These are phyloP conservation scores for Zootoca vivipara DNA, from an alignment of 2,113 vertebrate genomes.

Conservation along the genomic window DNA sequence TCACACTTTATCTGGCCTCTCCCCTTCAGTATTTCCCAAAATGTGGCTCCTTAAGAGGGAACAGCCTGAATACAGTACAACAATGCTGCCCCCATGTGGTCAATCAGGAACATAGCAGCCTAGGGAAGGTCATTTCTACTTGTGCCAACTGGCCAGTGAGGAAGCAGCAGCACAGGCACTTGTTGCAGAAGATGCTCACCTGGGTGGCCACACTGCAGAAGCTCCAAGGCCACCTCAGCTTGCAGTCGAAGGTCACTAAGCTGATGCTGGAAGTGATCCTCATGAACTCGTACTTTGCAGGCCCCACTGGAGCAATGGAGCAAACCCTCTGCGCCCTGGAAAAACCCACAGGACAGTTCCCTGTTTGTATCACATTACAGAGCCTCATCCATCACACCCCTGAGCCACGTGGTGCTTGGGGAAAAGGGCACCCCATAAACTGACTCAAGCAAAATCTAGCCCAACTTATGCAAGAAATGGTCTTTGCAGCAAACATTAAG, in stretches of 20 bases:
- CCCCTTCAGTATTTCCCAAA: neutral
- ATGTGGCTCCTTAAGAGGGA: neutral
- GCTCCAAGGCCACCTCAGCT: conserved; percentile 46
- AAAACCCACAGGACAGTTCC: conserved; percentile 38
- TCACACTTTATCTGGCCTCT: neutral
- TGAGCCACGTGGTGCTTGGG: neutral
- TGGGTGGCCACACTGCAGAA: conserved; percentile 49
- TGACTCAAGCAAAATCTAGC: neutral
- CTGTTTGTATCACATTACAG: neutral
- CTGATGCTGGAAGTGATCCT: conserved; percentile 42
- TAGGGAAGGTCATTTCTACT: neutral
- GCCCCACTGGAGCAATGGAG: conserved; percentile 65
- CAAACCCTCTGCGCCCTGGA: conserved; percentile 68
- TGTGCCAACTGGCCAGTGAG: neutral
- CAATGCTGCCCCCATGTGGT: conserved; percentile 75
- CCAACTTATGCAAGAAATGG: neutral
- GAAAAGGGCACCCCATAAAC: neutral
- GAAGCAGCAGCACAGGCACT: neutral
- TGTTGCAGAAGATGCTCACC: conserved; percentile 66
- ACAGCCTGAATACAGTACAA: neutral
- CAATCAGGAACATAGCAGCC: conserved; percentile 11
- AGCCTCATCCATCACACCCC: neutral
- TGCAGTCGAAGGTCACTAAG: conserved; percentile 61
- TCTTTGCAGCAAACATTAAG: neutral
- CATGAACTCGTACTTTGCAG: conserved; percentile 55